phyloP scores from a whole-genome alignment of 2,113 vertebrate genomes.

The Rafetus swinhoei region DNA sequence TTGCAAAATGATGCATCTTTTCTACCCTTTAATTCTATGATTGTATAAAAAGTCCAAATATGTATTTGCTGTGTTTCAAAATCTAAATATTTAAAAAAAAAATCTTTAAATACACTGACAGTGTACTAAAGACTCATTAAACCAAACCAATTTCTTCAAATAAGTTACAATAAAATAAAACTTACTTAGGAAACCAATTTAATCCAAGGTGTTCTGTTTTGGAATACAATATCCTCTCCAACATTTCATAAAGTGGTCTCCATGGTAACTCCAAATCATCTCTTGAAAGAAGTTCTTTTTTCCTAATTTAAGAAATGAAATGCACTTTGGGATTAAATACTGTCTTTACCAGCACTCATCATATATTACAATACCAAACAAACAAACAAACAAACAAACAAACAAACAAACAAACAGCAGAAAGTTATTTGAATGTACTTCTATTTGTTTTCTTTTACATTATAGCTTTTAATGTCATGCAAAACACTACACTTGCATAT shows the following conservation, averaged over 20 bases:
- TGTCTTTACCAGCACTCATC: fast-evolving
- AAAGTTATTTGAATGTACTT: neutral
- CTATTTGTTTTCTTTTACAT: neutral
- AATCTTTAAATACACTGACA: neutral
- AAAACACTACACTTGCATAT: neutral
- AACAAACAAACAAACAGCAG: neutral
- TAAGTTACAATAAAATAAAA: constrained; percentile 29
- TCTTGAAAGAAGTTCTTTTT: constrained; percentile 94
- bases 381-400: too few relatives aligned
- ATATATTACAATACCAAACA: neutral
- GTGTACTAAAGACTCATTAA: neutral
- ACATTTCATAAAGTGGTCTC: constrained; percentile 93
- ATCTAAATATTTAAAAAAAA: constrained; percentile 5
- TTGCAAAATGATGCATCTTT: neutral
- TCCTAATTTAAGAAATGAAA: constrained; percentile 78
- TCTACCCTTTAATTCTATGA: neutral
- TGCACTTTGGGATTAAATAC: neutral
- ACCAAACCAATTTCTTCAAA: neutral
- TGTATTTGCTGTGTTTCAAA: neutral
- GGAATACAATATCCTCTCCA: constrained; percentile 95
- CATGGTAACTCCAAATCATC: constrained; percentile 95
- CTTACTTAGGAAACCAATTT: constrained; percentile 99
- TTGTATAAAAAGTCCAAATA: constrained; percentile 17
- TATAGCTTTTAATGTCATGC: neutral
- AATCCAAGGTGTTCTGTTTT: constrained; percentile 97